phyloP scores from a whole-genome alignment of 2,113 vertebrate genomes.

The Sialia sialis region DNA sequence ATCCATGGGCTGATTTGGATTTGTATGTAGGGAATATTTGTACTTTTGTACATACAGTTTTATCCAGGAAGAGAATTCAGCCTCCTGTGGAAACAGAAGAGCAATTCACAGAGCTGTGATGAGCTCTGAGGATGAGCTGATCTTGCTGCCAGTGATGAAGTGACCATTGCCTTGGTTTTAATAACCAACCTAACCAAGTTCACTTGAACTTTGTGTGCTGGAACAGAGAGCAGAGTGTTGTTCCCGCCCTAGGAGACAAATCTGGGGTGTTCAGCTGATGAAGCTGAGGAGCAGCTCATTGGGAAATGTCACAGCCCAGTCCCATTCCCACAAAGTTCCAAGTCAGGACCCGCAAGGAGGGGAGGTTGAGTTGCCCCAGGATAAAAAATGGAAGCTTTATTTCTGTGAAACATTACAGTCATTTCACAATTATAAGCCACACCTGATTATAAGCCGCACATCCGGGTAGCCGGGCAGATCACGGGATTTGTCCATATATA shows the following conservation, averaged over 20 bases:
- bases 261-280: background rate
- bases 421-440: too few species aligned
- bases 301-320: background rate
- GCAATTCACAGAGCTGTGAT: background rate
- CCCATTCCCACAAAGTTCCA: background rate
- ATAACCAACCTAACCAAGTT: background rate
- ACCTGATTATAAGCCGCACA: too few species aligned
- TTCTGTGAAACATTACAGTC: background rate
- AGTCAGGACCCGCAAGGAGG: background rate
- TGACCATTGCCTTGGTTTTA: background rate
- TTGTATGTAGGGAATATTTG: background rate
- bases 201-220: background rate
- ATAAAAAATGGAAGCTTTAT: background rate
- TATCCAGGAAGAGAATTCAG: background rate
- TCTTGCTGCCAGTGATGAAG: background rate
- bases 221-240: background rate
- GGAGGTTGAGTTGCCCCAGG: background rate
- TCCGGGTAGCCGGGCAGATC: too few species aligned
- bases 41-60: background rate
- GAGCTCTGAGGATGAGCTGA: background rate
- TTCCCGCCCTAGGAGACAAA: background rate
- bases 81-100: background rate
- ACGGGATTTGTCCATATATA: too few species aligned
- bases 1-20: background rate
- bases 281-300: background rate